phyloP scores from a whole-genome alignment of 2,113 vertebrate species.

The Labeo catla region DNA sequence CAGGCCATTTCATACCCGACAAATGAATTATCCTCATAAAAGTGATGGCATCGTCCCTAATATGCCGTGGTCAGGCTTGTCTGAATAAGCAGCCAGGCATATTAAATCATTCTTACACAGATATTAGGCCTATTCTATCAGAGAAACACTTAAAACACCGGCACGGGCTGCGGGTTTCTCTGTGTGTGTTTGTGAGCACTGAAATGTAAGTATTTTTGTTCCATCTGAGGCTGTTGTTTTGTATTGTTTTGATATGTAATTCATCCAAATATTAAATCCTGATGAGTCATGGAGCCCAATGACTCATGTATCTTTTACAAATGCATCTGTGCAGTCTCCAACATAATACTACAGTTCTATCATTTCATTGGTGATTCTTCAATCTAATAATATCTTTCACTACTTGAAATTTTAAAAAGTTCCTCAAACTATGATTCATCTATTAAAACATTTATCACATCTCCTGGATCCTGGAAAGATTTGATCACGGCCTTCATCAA shows the following conservation, averaged over 20 bases:
- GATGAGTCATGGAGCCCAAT: neutral
- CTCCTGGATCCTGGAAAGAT: neutral
- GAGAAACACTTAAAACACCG: conserved; percentile 37
- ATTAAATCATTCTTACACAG: conserved; percentile 55
- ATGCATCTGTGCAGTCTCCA: neutral
- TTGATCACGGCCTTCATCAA: neutral
- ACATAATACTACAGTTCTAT: neutral
- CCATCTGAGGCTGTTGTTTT: conserved; percentile 16
- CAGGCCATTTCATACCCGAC: conserved; percentile 57
- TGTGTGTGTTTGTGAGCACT: neutral
- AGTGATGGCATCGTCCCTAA: conserved; percentile 52
- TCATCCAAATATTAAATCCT: neutral
- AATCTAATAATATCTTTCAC: neutral
- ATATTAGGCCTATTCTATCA: conserved; percentile 43
- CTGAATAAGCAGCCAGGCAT: conserved; percentile 57
- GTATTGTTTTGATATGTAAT: conserved; percentile 1
- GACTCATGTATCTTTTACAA: neutral
- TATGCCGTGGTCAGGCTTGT: conserved; percentile 55
- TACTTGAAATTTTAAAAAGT: neutral
- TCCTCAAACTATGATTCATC: neutral
- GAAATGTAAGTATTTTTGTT: neutral
- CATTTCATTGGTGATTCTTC: neutral
- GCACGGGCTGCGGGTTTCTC: neutral
- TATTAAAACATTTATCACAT: neutral
- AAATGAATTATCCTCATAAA: conserved; percentile 58